These are phyloP conservation scores for Recurvirostra avosetta DNA, from an alignment of 2,113 vertebrate genomes.

Conservation along the genomic window DNA sequence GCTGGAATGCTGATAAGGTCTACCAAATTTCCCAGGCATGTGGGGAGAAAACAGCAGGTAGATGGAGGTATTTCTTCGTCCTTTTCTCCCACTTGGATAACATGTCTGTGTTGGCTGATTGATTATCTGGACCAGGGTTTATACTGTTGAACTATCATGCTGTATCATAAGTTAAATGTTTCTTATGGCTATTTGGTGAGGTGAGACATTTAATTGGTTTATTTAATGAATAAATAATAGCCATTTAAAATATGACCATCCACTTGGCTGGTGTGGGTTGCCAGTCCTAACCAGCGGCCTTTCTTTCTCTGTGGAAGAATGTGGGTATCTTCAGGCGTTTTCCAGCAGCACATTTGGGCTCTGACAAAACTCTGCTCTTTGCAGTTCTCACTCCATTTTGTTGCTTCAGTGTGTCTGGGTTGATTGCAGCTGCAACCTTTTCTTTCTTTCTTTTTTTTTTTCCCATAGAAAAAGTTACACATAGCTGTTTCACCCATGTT, in stretches of 20 bases:
- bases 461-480: neutral
- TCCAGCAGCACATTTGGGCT: neutral
- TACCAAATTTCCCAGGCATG: neutral
- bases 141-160: neutral
- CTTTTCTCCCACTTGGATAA: neutral
- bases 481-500: neutral
- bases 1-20: neutral
- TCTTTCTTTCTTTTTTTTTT: neutral
- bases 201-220: neutral
- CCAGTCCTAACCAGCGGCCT: neutral
- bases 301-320: neutral
- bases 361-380: neutral
- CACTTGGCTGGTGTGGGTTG: neutral
- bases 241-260: neutral
- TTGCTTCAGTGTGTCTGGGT: neutral
- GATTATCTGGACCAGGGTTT: neutral
- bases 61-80: neutral
- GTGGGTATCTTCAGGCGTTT: neutral
- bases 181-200: fast-evolving
- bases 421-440: neutral
- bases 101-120: neutral
- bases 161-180: neutral
- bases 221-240: neutral
- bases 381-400: neutral
- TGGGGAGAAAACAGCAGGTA: neutral